Conservation (phyloP, 2,888 invertebrate genomes). For the Seira sanloemensis region DNA sequence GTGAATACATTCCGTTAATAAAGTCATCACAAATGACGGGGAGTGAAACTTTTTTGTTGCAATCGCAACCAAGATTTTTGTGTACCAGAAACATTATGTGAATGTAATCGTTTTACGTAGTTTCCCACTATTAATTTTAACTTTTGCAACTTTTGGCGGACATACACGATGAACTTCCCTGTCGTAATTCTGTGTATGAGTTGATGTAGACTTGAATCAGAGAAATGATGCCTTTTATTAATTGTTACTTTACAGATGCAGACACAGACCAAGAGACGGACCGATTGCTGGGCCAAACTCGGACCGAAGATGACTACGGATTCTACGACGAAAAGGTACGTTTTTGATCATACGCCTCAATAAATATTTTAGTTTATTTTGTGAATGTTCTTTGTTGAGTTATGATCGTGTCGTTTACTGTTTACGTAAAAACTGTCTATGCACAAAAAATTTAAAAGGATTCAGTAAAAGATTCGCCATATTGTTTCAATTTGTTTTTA, state of each 20-base stretch:
- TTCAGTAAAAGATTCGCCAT: too few species aligned
- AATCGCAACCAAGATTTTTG: background rate
- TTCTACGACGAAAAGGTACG: constrained; percentile 89
- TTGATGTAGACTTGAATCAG: too few species aligned
- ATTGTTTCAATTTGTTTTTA: too few species aligned
- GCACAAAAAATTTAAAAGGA: too few species aligned
- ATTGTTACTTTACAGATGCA: constrained; percentile 80
- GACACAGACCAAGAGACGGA: constrained; percentile 99
- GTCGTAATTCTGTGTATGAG: too few species aligned
- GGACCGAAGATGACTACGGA: constrained; percentile 91
- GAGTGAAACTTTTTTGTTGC: background rate
- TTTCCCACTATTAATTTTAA: too few species aligned
- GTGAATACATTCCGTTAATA: background rate
- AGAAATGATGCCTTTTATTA: constrained; percentile 18
- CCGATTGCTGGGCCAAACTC: constrained; percentile 93
- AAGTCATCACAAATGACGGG: background rate
- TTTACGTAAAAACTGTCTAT: too few species aligned
- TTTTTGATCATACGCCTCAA: background rate
- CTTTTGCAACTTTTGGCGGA: too few species aligned
- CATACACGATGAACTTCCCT: too few species aligned
- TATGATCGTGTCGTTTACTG: background rate
- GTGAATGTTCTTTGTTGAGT: background rate
- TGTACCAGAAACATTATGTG: too few species aligned
- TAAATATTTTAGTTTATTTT: background rate
- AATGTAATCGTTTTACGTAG: too few species aligned